These are phyloP conservation scores for Paguma larvata DNA, from an alignment of 2,797 vertebrate genomes.

Conservation along the genomic window DNA sequence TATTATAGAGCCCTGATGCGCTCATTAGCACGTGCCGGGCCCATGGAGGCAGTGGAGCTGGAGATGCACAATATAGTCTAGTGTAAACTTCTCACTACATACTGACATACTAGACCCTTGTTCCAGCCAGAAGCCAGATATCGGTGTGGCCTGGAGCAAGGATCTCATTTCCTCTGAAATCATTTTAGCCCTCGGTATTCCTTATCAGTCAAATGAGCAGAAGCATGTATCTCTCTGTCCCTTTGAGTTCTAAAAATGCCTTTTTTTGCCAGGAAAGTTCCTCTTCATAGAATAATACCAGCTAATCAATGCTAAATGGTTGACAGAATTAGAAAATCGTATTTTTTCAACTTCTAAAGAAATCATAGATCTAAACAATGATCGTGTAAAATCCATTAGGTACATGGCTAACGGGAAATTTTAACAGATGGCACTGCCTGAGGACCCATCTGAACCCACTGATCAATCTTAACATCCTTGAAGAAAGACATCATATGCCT, in stretches of 20 bases:
- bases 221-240: neutral
- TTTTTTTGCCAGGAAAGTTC: neutral
- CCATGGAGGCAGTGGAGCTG: neutral
- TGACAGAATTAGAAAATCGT: neutral
- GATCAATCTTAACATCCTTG: neutral
- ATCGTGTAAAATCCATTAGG: neutral
- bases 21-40: neutral
- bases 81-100: neutral
- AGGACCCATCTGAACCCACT: neutral
- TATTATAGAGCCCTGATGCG: neutral
- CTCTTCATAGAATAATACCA: neutral
- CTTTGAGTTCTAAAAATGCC: neutral
- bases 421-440: neutral
- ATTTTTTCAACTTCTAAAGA: constrained; percentile 13
- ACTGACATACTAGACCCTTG: neutral
- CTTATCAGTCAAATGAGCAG: neutral
- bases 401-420: neutral
- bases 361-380: neutral
- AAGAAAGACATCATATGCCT: neutral
- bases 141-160: neutral
- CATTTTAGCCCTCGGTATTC: neutral
- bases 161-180: neutral
- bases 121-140: neutral
- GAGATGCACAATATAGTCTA: neutral
- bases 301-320: neutral